These are phyloP conservation scores for Smithornis capensis DNA, from an alignment of 2,113 vertebrate genomes.

Conservation along the genomic window DNA sequence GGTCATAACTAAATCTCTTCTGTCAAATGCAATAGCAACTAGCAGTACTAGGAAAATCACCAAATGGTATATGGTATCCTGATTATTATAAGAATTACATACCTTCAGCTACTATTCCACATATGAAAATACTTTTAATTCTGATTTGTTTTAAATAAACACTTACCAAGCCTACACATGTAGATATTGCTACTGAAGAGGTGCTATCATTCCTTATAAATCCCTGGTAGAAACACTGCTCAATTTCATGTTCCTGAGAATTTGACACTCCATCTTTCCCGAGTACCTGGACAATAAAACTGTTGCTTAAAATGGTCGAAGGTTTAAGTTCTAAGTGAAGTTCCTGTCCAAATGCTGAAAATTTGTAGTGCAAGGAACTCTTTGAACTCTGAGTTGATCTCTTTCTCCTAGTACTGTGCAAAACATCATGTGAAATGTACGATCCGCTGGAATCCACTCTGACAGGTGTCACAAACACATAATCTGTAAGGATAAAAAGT, in stretches of 20 bases:
- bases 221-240: slow-evolving; percentile 94
- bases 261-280: slow-evolving; percentile 79
- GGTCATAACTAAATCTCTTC: background rate
- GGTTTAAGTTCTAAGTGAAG: slow-evolving; percentile 89
- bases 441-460: slow-evolving; percentile 87
- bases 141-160: background rate
- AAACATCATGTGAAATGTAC: slow-evolving; percentile 86
- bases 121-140: background rate
- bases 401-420: slow-evolving; percentile 78
- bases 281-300: slow-evolving; percentile 88
- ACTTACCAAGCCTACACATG: slow-evolving; percentile 94
- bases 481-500: slow-evolving; percentile 79
- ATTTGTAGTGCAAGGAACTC: slow-evolving; percentile 85
- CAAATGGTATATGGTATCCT: background rate
- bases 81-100: background rate
- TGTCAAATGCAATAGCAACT: background rate
- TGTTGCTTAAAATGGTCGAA: slow-evolving; percentile 83
- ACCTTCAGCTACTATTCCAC: background rate
- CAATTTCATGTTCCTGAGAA: slow-evolving; percentile 68
- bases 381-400: slow-evolving; percentile 75
- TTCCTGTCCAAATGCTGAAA: slow-evolving; percentile 92
- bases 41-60: background rate
- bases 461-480: slow-evolving; percentile 89
- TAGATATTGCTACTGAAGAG: slow-evolving; percentile 91
- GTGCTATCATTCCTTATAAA: slow-evolving; percentile 87